A percentile compares a stretch with the other conserved stretches of the same genome.
phyloP scores from a whole-genome alignment of 2,888 invertebrate genomes.

The Spatulosminthurus flaviceps region DNA sequence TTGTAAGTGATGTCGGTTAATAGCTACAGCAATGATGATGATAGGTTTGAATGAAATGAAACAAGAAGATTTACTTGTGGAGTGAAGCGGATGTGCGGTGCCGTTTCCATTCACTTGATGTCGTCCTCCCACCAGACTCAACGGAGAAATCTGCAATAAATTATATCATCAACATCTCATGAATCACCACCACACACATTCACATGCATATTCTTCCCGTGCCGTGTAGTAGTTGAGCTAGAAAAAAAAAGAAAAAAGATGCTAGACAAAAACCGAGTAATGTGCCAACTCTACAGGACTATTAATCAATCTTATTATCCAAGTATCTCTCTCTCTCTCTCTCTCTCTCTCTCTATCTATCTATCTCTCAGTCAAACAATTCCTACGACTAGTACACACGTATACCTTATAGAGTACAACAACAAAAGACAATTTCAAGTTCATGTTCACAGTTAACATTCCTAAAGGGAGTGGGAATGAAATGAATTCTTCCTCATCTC shows the following conservation, averaged over 20 bases:
- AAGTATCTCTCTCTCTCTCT: neutral
- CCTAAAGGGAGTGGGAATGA: neutral
- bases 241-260: conserved; percentile 28
- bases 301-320: conserved; percentile 46
- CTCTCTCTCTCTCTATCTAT: conserved; percentile 24
- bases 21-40: neutral
- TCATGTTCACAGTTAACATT: conserved; percentile 26
- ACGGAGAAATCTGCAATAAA: conserved; percentile 75
- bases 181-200: conserved; percentile 19
- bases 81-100: conserved; percentile 64
- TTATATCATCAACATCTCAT: conserved; percentile 44
- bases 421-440: conserved; percentile 11
- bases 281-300: conserved; percentile 43
- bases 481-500: too few species aligned
- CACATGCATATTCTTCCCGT: neutral
- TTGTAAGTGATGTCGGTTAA: neutral
- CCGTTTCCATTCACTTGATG: conserved; percentile 69
- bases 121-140: conserved; percentile 75
- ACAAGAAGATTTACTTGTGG: conserved; percentile 61
- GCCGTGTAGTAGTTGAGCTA: neutral
- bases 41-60: neutral
- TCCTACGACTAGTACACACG: neutral
- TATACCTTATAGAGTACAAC: too few species aligned
- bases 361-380: neutral
- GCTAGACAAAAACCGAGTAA: conserved; percentile 38